Base-by-base conservation (phyloP, 2,797 vertebrate genomes). In the Bradypus variegatus region DNA sequence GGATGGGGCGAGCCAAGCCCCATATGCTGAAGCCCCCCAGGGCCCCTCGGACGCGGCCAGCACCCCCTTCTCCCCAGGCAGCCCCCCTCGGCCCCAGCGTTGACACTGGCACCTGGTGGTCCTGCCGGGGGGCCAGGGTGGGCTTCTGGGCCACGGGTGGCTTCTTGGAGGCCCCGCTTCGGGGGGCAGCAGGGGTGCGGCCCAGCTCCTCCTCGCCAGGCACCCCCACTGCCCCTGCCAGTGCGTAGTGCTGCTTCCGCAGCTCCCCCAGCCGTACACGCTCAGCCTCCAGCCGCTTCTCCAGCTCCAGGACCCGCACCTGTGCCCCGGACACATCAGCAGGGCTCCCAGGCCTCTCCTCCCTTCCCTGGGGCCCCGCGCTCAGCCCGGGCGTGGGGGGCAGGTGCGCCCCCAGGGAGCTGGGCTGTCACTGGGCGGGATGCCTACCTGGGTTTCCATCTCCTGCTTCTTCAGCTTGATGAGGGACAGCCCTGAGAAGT, bases 401-500 rank as follows among this genome's bases (percentile, higher is more conserved):
- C 50, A 11, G 14, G 50, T 45, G 41, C 41, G 14, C 50, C 50
- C 50, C 31, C 19, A 21, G 38, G 45, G 31, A 45, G 10, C 27
- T 4, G 27, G 31, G 45, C 2, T 8, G 36, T 50, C 8, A 2
- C 8, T 31, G 38, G 2, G 67, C 9, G 8, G 16, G 13, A 58
- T 4, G 72, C 96, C 64, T 96, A 98, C 99, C 98, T 99, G 99
- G 1, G 98, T 98, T 95, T 99, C 99, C 98, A 99, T 99, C 97
- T 99, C 99, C 90, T 99, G 98, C 95, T 98, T 99, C 96, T 97
- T 99, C 89, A 99, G 96, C 95, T 99, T 99, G 97, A 99, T 99
- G 70, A 99, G 98, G 8, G 99, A 99, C 98, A 99, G 96, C 80
- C 99, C 99, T 0, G 99, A 99, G 94, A 99, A 99, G 96, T 99